Evolutionary conservation across 2,888 invertebrate genomes (phyloP).

Genomic region (Eristalinus aeneus): DNA sequence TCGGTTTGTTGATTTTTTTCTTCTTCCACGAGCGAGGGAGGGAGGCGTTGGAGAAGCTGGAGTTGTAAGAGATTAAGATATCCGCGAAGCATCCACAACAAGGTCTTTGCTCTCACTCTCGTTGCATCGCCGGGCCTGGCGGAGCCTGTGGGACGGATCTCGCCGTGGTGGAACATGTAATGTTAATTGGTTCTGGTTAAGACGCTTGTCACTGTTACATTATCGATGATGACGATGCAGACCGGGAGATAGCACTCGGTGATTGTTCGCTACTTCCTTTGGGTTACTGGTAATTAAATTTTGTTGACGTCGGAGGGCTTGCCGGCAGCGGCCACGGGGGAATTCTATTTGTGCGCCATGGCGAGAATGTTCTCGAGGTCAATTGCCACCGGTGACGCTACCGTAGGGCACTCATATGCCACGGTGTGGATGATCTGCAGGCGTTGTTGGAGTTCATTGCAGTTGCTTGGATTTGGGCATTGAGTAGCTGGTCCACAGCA

Average conservation of each 20-base stretch:
- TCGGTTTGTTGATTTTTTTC: slow-evolving; percentile 2
- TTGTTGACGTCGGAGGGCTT: neutral
- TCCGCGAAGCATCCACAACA: slow-evolving; percentile 64
- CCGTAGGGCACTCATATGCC: neutral
- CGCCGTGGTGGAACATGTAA: slow-evolving; percentile 64
- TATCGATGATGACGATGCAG: slow-evolving; percentile 68
- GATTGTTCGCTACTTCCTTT: slow-evolving; percentile 66
- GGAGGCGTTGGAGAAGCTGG: neutral
- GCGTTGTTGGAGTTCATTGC: neutral
- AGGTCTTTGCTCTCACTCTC: slow-evolving; percentile 60
- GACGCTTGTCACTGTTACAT: slow-evolving; percentile 69
- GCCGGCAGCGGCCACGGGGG: neutral
- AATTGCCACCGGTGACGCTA: neutral
- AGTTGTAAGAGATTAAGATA: slow-evolving; percentile 70
- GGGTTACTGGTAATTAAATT: slow-evolving; percentile 62
- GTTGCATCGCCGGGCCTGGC: neutral
- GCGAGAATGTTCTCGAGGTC: no score
- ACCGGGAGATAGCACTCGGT: slow-evolving; percentile 48
- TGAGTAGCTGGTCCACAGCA: no score
- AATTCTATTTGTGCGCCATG: neutral
- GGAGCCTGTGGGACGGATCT: slow-evolving; percentile 2
- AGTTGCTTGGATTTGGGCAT: no score
- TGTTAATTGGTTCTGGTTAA: slow-evolving; percentile 72
- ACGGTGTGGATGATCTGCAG: neutral
- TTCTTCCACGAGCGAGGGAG: neutral